phyloP scores from a whole-genome alignment of 2,797 vertebrate species.

The Rhinatrema bivittatum region DNA sequence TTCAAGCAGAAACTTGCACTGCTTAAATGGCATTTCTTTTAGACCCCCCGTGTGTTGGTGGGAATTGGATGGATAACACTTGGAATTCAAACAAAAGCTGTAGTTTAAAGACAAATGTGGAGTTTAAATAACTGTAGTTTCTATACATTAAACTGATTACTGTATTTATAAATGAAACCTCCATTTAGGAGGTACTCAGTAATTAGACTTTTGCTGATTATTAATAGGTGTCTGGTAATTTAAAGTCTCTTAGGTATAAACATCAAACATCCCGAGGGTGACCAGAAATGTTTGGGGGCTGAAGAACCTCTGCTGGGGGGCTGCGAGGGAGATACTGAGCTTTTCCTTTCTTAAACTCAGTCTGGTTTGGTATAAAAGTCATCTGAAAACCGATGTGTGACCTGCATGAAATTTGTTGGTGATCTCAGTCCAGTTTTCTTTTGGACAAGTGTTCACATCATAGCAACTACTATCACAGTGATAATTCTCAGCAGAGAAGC shows the following conservation, averaged over 20 bases:
- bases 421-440: no score
- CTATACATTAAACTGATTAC: slow-evolving; percentile 15
- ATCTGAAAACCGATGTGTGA: no score
- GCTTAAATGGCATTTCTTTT: background rate
- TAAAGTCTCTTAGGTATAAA: slow-evolving; percentile 1
- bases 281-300: no score
- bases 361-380: no score
- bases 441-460: no score
- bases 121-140: slow-evolving; percentile 36
- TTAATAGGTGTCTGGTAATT: slow-evolving; percentile 1
- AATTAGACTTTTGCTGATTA: slow-evolving; percentile 8
- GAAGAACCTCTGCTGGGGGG: no score
- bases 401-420: no score
- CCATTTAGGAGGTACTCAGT: background rate
- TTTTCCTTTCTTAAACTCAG: no score
- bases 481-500: no score
- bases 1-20: background rate
- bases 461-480: no score
- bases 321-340: no score
- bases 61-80: slow-evolving; percentile 17
- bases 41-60: slow-evolving; percentile 3
- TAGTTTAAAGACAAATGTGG: slow-evolving; percentile 6
- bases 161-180: slow-evolving; percentile 14
- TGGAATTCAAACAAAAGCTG: background rate
- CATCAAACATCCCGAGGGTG: no score